phyloP scores from a whole-genome alignment of 2,888 invertebrate genomes.

The Dermolepida albohirtum region DNA sequence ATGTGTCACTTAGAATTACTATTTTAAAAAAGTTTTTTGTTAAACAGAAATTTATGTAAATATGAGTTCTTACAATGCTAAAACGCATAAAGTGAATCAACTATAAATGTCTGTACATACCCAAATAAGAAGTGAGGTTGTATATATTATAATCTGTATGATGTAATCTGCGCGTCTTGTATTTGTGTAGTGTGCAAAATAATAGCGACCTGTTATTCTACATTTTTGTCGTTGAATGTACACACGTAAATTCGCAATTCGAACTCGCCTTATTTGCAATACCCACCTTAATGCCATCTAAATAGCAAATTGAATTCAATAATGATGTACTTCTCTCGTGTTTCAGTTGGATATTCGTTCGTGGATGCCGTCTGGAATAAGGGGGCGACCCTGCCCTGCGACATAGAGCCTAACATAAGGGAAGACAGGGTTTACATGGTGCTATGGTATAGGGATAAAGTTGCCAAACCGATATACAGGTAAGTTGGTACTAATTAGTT shows the following conservation, averaged over 20 bases:
- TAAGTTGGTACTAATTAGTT: constrained; percentile 62
- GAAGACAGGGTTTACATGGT: constrained; percentile 93
- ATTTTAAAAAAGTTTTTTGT: too few species aligned
- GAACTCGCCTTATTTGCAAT: background rate
- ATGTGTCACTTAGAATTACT: too few species aligned
- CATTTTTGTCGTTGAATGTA: background rate
- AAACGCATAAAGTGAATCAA: too few species aligned
- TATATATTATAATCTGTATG: too few species aligned
- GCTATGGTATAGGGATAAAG: constrained; percentile 89
- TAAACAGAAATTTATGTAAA: too few species aligned
- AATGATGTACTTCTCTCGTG: constrained; percentile 41
- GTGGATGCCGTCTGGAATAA: constrained; percentile 88
- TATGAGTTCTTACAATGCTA: too few species aligned
- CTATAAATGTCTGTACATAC: too few species aligned
- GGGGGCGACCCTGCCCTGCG: constrained; percentile 88
- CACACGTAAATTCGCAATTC: constrained; percentile 16
- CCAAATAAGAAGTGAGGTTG: too few species aligned
- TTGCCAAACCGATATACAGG: constrained; percentile 92
- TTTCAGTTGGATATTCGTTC: constrained; percentile 75
- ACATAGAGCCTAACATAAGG: constrained; percentile 85
- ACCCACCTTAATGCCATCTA: constrained; percentile 17
- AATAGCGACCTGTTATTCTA: too few species aligned
- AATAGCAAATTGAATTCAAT: constrained; percentile 30
- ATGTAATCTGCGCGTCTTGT: too few species aligned
- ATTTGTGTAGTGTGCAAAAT: too few species aligned